Conservation (phyloP, 2,113 vertebrate species). For the Chaetorhynchus papuensis region DNA sequence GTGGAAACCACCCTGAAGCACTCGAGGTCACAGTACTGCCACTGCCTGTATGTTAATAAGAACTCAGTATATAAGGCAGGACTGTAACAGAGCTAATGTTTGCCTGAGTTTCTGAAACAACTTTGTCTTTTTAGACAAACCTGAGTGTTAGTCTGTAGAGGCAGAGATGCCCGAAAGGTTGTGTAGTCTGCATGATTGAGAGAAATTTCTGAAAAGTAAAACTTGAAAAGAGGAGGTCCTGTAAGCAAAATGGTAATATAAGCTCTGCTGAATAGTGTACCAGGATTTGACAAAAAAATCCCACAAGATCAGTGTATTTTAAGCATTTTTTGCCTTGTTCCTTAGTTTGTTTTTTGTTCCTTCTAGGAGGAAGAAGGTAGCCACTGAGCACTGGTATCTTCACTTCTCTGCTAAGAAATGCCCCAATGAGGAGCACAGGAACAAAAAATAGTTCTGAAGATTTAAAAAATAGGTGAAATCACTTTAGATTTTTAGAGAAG, state of each 20-base stretch:
- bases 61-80: not conserved
- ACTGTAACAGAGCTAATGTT: not conserved
- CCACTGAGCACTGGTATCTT: not conserved
- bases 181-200: not conserved
- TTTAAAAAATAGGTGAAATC: not conserved
- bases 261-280: rapidly evolving
- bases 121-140: not conserved
- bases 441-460: not conserved
- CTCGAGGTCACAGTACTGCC: not conserved
- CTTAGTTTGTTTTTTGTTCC: not conserved
- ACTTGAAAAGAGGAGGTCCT: not conserved
- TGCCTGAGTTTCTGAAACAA: not conserved
- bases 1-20: not conserved
- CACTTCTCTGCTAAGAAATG: not conserved
- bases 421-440: not conserved
- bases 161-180: not conserved
- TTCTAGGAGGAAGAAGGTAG: not conserved
- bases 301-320: not conserved
- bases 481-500: not conserved
- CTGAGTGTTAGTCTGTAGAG: not conserved
- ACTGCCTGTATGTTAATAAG: not conserved
- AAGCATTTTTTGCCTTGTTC: not conserved
- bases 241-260: not conserved
- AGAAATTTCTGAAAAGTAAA: not conserved
- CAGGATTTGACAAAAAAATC: not conserved